These are phyloP conservation scores for Myotis daubentonii DNA, from an alignment of 2,797 vertebrate species.

Conservation along the genomic window DNA sequence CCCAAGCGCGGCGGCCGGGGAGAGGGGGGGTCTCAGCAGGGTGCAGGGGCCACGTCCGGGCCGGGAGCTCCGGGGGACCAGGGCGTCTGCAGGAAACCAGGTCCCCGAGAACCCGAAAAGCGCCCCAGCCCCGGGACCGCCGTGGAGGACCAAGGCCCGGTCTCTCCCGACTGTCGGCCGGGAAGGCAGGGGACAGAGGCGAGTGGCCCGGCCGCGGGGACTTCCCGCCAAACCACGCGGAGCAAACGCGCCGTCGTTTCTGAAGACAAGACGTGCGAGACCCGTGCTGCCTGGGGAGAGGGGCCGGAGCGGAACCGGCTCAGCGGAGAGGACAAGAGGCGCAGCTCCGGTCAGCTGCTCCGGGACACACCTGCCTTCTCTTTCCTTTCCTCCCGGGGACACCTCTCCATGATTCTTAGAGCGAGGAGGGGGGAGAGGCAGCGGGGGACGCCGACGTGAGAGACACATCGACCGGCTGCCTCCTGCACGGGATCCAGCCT, in stretches of 20 bases:
- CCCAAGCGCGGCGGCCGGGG: background rate
- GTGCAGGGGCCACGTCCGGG: background rate
- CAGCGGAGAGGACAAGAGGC: slow-evolving; percentile 54
- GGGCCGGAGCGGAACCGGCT: slow-evolving; percentile 66
- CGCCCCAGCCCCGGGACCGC: background rate
- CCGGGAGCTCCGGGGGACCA: background rate
- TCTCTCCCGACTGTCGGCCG: background rate
- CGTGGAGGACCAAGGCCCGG: background rate
- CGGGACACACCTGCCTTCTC: background rate
- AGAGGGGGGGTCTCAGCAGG: background rate
- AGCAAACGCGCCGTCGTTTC: slow-evolving; percentile 61
- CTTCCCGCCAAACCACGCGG: slow-evolving; percentile 34
- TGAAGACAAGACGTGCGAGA: slow-evolving; percentile 52
- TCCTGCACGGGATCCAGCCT: no score
- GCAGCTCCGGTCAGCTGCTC: background rate
- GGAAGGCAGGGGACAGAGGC: slow-evolving; percentile 41
- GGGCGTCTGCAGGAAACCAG: background rate
- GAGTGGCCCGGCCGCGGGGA: background rate
- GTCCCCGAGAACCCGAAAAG: background rate
- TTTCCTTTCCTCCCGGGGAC: no score
- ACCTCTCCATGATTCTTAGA: no score
- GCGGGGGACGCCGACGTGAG: no score
- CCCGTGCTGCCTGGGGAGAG: background rate
- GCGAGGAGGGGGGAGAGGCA: no score
- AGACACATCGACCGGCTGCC: no score